A percentile compares a stretch with the other conserved stretches of the same genome.
These are phyloP conservation scores for Epizoanthus stellaris DNA, from an alignment of 92 coral and sea anemone species.

Conservation along the genomic window DNA sequence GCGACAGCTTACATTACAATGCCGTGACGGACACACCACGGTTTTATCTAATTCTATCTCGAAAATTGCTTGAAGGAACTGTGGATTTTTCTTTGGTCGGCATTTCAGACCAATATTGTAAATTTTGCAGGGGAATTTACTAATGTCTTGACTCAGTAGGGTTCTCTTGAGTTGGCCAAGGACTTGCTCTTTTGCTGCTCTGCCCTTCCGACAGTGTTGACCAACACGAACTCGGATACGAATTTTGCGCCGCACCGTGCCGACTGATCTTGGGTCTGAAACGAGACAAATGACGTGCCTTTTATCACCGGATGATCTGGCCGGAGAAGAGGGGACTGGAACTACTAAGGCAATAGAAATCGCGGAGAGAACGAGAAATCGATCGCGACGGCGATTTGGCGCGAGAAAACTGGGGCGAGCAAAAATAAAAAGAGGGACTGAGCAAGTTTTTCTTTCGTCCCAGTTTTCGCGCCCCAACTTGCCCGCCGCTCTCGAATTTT, in stretches of 20 bases:
- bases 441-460: too few relatives aligned
- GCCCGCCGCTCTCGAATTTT: too few relatives aligned
- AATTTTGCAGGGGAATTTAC: conserved; percentile 85
- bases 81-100: conserved; percentile 38
- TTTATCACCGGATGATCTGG: neutral
- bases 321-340: neutral
- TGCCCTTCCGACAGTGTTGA: conserved; percentile 31
- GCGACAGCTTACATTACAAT: conserved; percentile 80
- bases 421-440: too few relatives aligned
- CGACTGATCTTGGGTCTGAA: conserved; percentile 23
- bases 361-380: too few relatives aligned
- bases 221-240: conserved; percentile 75
- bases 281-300: neutral
- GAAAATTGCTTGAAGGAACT: conserved; percentile 63
- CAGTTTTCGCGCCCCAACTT: too few relatives aligned
- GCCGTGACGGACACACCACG: conserved; percentile 61
- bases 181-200: conserved; percentile 45
- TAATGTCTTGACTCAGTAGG: conserved; percentile 77
- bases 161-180: conserved; percentile 62
- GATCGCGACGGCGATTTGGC: too few relatives aligned
- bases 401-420: too few relatives aligned
- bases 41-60: conserved; percentile 74
- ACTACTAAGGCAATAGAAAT: neutral
- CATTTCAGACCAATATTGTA: conserved; percentile 66
- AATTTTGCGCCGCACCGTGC: conserved; percentile 71